Percentiles rank a stretch among this genome's conserved stretches.
Conservation (phyloP, 2,888 invertebrate species). For the Tetragonisca angustula region DNA sequence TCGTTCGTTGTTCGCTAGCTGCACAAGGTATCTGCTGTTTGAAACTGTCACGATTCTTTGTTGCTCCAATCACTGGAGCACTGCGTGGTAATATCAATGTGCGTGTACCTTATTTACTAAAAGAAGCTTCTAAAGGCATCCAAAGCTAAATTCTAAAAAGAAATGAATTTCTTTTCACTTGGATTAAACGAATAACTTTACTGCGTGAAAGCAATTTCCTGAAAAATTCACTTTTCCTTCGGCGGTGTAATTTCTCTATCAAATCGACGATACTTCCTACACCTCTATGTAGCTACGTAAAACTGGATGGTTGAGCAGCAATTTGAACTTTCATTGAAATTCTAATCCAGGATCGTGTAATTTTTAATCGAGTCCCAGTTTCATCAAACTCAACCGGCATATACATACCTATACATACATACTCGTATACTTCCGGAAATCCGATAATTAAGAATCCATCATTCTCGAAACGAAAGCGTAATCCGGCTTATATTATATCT, state of each 20-base stretch:
- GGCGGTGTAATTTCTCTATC: not conserved
- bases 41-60: not conserved
- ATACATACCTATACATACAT: conserved; percentile 3
- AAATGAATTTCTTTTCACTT: not conserved
- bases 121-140: not conserved
- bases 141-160: not conserved
- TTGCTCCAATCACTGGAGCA: not conserved
- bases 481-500: conserved; percentile 67
- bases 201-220: not conserved
- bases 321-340: conserved; percentile 33
- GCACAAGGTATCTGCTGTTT: no score
- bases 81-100: no score
- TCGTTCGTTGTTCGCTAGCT: not conserved
- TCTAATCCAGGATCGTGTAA: not conserved
- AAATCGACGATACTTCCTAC: not conserved
- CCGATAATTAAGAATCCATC: conserved; percentile 67
- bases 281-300: not conserved
- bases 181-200: not conserved
- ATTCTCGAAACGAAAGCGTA: conserved; percentile 52
- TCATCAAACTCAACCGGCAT: not conserved
- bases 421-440: conserved; percentile 34
- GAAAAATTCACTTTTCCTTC: not conserved
- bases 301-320: not conserved
- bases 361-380: conserved; percentile 35
- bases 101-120: not conserved